Evolutionary conservation across 1,140 invertebrate species (phyloP).

Genomic region (Agrilus planipennis): DNA sequence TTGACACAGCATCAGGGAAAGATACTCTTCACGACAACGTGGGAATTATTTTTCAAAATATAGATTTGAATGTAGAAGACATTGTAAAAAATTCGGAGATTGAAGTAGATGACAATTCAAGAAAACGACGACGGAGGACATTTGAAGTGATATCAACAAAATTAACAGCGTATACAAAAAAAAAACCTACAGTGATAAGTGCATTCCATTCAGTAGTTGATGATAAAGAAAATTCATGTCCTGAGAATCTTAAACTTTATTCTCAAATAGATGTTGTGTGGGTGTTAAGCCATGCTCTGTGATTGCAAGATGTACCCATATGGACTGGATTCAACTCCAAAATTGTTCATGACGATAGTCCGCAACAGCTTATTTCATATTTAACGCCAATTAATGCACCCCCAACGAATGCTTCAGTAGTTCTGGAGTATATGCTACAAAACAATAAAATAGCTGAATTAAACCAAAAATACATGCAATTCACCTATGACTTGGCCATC

Average conservation of each 20-base stretch:
- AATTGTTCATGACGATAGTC: not conserved
- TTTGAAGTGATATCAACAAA: not conserved
- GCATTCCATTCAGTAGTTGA: not conserved
- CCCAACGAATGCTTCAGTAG: not conserved
- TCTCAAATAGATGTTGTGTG: constrained; percentile 7
- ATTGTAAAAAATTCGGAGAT: constrained; percentile 4
- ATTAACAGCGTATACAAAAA: not conserved
- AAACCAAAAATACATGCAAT: not conserved
- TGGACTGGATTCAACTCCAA: not conserved
- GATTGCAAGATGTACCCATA: not conserved
- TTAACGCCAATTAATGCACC: not conserved
- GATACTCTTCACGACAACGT: constrained; percentile 38
- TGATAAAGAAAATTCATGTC: not conserved
- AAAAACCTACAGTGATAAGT: constrained; percentile 3
- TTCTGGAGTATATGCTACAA: not conserved
- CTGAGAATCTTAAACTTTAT: not conserved
- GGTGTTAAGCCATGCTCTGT: constrained; percentile 15
- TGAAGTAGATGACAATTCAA: not conserved
- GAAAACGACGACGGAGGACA: not conserved
- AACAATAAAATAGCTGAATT: not conserved
- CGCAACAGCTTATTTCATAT: not conserved
- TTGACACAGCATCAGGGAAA: constrained; percentile 33
- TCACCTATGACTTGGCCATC: constrained; percentile 6
- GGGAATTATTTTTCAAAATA: constrained; percentile 33
- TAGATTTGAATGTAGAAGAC: constrained; percentile 1